Conservation (phyloP, 2,888 invertebrate species). For the Amiota mariae region DNA sequence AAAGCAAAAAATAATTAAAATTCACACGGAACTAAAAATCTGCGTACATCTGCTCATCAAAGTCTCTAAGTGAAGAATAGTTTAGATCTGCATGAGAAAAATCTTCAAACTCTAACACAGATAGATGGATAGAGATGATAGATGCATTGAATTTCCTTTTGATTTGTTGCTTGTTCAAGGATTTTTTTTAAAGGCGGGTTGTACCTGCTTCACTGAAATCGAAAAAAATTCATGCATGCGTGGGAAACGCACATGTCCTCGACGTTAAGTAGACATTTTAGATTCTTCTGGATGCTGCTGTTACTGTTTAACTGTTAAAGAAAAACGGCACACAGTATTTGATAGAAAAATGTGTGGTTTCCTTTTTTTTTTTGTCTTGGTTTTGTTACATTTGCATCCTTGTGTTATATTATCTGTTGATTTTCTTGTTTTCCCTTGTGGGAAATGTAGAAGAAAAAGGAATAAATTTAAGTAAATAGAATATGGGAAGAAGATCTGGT, state of each 20-base stretch:
- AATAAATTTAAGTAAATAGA: too few relatives aligned
- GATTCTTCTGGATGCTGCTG: too few relatives aligned
- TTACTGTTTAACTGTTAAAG: background rate
- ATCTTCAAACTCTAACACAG: conserved; percentile 11
- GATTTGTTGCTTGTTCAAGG: conserved; percentile 25
- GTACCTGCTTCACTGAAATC: conserved; percentile 41
- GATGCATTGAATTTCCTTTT: background rate
- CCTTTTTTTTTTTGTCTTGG: conserved; percentile 51
- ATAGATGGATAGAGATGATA: conserved; percentile 29
- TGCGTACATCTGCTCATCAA: conserved; percentile 12
- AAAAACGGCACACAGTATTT: background rate
- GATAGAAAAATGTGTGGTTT: conserved; percentile 15
- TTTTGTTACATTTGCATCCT: conserved; percentile 54
- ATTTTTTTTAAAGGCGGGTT: conserved; percentile 30
- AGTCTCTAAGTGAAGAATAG: background rate
- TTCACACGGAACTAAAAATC: conserved; percentile 45
- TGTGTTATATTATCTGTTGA: conserved; percentile 39
- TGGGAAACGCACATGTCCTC: conserved; percentile 51
- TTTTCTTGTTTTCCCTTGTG: background rate
- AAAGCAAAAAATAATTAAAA: background rate
- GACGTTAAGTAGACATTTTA: too few relatives aligned
- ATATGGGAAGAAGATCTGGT: too few relatives aligned
- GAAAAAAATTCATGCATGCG: conserved; percentile 38
- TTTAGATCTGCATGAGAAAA: conserved; percentile 41
- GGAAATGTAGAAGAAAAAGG: background rate